Conservation (phyloP, 2,797 vertebrate genomes). For the Aulostomus chinensis region DNA sequence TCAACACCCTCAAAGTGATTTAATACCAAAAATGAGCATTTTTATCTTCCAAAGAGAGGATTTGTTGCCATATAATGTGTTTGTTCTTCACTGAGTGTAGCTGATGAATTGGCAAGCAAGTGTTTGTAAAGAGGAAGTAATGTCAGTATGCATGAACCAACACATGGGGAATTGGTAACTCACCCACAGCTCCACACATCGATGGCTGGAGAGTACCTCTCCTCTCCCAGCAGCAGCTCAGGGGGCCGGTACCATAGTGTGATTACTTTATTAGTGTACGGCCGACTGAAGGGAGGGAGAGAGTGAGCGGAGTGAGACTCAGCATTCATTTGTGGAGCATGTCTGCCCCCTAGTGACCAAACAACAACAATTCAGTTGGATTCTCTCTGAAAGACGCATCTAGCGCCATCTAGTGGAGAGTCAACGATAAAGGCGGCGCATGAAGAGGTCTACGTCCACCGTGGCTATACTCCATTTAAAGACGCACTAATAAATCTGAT, state of each 20-base stretch:
- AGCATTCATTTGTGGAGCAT: neutral
- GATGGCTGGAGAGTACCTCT: slow-evolving; percentile 95
- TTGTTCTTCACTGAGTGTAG: too few species aligned
- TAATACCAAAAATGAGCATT: too few species aligned
- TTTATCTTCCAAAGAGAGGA: too few species aligned
- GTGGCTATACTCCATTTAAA: too few species aligned
- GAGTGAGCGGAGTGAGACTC: neutral
- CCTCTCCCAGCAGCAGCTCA: slow-evolving; percentile 81
- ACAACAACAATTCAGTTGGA: slow-evolving; percentile 15
- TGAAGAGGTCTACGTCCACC: too few species aligned
- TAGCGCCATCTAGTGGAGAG: slow-evolving; percentile 59
- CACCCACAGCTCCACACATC: slow-evolving; percentile 99
- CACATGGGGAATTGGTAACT: slow-evolving; percentile 52
- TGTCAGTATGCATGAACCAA: too few species aligned
- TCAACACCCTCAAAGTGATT: too few species aligned
- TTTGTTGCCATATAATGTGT: too few species aligned
- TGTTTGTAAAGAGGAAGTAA: neutral
- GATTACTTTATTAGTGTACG: slow-evolving; percentile 99
- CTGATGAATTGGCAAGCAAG: too few species aligned
- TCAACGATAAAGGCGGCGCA: too few species aligned
- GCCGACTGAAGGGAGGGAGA: slow-evolving; percentile 82
- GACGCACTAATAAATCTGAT: too few species aligned
- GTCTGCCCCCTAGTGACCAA: neutral
- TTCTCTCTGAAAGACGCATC: neutral
- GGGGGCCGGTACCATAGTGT: slow-evolving; percentile 99